phyloP scores from a whole-genome alignment of 2,888 invertebrate species.

The Limnephilus rhombicus region DNA sequence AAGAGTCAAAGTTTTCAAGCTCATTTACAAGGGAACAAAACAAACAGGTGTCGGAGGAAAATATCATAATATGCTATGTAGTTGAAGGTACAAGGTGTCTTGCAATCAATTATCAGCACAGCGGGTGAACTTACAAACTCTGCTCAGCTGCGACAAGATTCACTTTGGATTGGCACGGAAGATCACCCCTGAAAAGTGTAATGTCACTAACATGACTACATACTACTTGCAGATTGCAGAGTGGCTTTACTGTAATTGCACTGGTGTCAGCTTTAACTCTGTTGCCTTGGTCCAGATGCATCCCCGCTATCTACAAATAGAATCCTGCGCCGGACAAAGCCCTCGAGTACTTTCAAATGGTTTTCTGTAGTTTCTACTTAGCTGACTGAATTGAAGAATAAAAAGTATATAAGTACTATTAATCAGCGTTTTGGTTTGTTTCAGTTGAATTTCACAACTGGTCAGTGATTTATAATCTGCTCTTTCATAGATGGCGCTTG shows the following conservation, averaged over 20 bases:
- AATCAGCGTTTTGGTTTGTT: background rate
- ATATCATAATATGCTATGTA: constrained; percentile 50
- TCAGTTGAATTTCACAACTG: background rate
- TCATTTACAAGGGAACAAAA: constrained; percentile 64
- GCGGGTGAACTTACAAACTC: constrained; percentile 72
- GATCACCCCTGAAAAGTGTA: constrained; percentile 77
- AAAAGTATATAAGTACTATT: background rate
- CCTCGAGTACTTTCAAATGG: background rate
- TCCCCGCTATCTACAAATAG: background rate
- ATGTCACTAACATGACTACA: constrained; percentile 60
- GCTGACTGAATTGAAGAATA: background rate
- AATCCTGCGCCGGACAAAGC: background rate
- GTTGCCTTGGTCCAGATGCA: background rate
- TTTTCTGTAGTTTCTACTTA: background rate
- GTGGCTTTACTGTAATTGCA: constrained; percentile 1
- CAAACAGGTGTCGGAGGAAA: constrained; percentile 62
- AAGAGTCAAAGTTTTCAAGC: constrained; percentile 59
- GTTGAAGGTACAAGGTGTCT: constrained; percentile 61
- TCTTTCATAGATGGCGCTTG: too few species aligned
- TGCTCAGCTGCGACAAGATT: constrained; percentile 70
- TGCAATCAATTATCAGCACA: constrained; percentile 55
- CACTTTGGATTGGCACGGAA: constrained; percentile 72
- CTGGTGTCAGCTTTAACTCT: background rate
- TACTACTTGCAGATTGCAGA: constrained; percentile 53
- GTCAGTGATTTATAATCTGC: too few species aligned